Evolutionary conservation across 2,797 vertebrate species (phyloP), one percentile per base, ranked within the genome.

Genomic region (Halcyon badia): DNA sequence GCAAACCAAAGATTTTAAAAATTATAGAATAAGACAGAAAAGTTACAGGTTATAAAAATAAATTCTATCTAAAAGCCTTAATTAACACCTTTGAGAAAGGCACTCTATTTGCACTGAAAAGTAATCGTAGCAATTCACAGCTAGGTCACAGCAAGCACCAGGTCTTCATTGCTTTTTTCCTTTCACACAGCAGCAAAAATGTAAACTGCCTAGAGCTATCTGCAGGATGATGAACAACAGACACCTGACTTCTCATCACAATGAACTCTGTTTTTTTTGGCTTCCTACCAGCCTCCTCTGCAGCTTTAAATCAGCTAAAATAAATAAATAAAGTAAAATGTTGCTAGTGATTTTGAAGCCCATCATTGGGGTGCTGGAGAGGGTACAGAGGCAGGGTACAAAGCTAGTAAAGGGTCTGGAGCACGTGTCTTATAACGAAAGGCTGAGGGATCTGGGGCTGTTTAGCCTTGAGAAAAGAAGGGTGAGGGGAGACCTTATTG

Each of bases 61-160:
- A 90, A 80, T 77, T 90, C 19, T 60, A 11, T 7, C 70, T 62
- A 71, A 90, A 93, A 35, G 71, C 91, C 91, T 82, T 79, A 91
- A 94, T 91, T 96, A 96, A 81, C 79, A 92, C 58, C 72, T 94
- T 83, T 58, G 57, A 94, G 76, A 91, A 94, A 58, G 61, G 35
- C 14, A 46, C 25, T 79, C 3, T 9, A 68, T 66, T 89, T 81
- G 76, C 69, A 65, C 20, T 68, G 75, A 83, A 77, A 94, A 87
- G 56, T 60, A 91, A 91, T 61, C 5, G 2, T 11, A 86, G 69
- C 72, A 83, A 95, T 80, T 91, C 87, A 92, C 54, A 93, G 64
- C 35, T 51, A 77, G 33, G 82, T 84, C 75, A 84, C 17, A 83
- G 87, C 37, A 88, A 88, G 76, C 57, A 65, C 66, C 75, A 42